These are phyloP conservation scores for Pogonocherus hispidulus DNA, from an alignment of 2,888 invertebrate species.

Conservation along the genomic window DNA sequence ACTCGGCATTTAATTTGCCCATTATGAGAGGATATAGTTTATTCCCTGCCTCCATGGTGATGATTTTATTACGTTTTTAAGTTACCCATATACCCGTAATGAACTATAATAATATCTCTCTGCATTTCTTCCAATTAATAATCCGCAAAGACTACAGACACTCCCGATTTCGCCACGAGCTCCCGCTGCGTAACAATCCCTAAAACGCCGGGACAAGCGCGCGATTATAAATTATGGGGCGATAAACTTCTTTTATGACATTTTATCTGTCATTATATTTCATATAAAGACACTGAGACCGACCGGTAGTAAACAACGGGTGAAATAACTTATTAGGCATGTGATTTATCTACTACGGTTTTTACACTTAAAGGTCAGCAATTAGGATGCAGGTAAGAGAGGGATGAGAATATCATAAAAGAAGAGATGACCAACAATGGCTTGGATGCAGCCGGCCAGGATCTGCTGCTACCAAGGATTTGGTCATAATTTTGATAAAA, in stretches of 20 bases:
- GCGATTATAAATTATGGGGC: slow-evolving; percentile 23
- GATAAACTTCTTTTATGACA: slow-evolving; percentile 25
- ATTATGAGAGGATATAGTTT: too few species aligned
- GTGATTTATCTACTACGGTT: slow-evolving; percentile 1
- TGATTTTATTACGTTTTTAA: too few species aligned
- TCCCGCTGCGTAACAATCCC: slow-evolving; percentile 25
- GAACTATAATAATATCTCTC: too few species aligned
- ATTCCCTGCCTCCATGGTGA: too few species aligned
- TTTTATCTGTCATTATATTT: slow-evolving; percentile 32
- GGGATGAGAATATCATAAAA: not conserved
- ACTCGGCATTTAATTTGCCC: too few species aligned
- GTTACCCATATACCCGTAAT: too few species aligned
- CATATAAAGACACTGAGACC: slow-evolving; percentile 19
- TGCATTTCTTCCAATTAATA: too few species aligned
- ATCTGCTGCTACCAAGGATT: too few species aligned
- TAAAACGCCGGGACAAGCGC: slow-evolving; percentile 24
- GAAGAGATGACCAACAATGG: too few species aligned
- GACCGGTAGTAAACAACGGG: slow-evolving; percentile 7
- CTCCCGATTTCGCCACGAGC: slow-evolving; percentile 16
- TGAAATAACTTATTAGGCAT: slow-evolving; percentile 5
- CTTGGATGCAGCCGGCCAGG: too few species aligned
- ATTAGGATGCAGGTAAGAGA: not conserved
- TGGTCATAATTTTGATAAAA: too few species aligned
- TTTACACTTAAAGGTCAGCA: not conserved
- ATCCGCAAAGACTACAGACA: slow-evolving; percentile 3